Base-by-base conservation (phyloP, 2,113 vertebrate genomes). In the Porphyrio hochstetteri region DNA sequence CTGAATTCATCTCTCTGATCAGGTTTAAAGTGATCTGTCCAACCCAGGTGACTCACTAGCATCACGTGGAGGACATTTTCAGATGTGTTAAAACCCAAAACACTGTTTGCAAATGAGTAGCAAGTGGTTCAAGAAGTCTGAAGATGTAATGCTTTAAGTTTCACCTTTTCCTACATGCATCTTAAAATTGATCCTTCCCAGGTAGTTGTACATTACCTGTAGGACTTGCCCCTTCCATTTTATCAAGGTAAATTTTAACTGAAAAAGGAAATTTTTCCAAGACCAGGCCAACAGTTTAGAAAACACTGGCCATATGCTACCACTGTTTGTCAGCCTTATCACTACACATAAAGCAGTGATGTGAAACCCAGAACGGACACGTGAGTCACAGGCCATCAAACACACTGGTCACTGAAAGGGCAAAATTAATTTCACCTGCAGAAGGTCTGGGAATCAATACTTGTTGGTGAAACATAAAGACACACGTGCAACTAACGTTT, bases 401-500 rank as follows among this genome's bases (percentile, higher is more conserved):
- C 33, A 59, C 25, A 59, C 10, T 21, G 28, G 55, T 11, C 33
- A 52, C 46, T 36, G 38, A 60, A 6, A 28, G 9, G 31, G 36
- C 29, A 40, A 82, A 57, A 77, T 31, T 13, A 42, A 75, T 16
- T 27, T 86, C 68, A 83, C 85, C 68, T 56, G 46, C 64, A 90
- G 52, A 89, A 90, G 86, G 36, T 50, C 46, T 40, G n/a, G 52
- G 46, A 31, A 70, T 21, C 56, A 33, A 14, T 17, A 55, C 14
- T 18, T 33, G 29, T 2, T 56, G 77, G 31, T 56, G 56, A 78
- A 86, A 80, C 1, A 0, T 6, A 14, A 31, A 72, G 50, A 18
- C 10, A 44, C 35, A 48, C 0, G 1, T 16, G 48, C 0, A 0
- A 83, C 44, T 59, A 84, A 60, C 23, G 16, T 5, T 38, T 40